Base-by-base conservation (phyloP, 2,888 invertebrate genomes). In the Gisinianus flammeolus region DNA sequence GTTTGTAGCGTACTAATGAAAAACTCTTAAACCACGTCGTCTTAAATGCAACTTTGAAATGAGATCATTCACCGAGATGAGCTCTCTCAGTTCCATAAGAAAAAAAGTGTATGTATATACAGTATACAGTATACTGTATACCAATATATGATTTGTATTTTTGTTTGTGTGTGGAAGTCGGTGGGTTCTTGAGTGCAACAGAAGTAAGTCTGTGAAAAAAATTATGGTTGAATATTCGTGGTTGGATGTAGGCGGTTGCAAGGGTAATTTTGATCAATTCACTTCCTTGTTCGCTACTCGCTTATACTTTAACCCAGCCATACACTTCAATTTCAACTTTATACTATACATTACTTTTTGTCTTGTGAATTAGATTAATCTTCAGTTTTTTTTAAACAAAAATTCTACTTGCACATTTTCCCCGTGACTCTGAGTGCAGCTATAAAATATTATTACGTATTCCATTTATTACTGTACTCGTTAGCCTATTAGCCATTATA, bases 201-300 rank as follows among this genome's bases (percentile, higher is more conserved):
- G 58, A 24, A n/a, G 12, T 19, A 44, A 44, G 44, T 44, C 12
- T 44, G 58, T 24, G 22, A 62, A 62, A 62, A 62, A 62, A 62
- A 26, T 54, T 54, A 54, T 16, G 54, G 62, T 64, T 28, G 62
- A 28, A 28, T 64, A 16, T 64, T n/a, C 22, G 22, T 12, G 58
- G 3, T 58, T 58, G 22, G 33, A 6, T n/a, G 67, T 67, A 67
- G 67, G 67, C 33, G 31, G 67, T 33, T n/a, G 24, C 35, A 33
- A 67, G 22, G 62, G 22, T 67, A 67, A 33, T 33, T 67, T 67
- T 16, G 35, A n/a, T 35, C 33, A 67, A 67, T 67, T 67, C 33
- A 67, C 67, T 67, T 67, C 67, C 67, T 67, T 67, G 33, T 67
- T 67, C 2, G n/a, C 6, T 33, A 8, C 22, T 33, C 2, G 6